A percentile compares a stretch with the other conserved stretches of the same genome.
Evolutionary conservation across 1,140 invertebrate species (phyloP).

Genomic region (Bombus balteatus): DNA sequence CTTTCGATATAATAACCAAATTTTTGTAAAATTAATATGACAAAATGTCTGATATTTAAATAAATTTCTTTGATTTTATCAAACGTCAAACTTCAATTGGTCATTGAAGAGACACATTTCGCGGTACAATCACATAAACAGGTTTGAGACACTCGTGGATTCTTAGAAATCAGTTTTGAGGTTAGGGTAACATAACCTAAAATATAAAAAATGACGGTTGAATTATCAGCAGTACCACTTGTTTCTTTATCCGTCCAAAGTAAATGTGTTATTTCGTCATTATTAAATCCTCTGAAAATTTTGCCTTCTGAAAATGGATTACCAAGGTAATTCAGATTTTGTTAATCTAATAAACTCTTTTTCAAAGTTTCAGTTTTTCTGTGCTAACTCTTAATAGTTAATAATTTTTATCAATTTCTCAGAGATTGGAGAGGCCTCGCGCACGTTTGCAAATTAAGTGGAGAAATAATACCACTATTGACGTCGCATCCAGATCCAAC

Average conservation of each 20-base stretch:
- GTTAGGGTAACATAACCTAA: neutral
- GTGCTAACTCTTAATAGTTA: neutral
- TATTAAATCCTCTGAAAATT: conserved; percentile 85
- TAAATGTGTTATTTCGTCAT: conserved; percentile 80
- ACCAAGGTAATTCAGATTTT: conserved; percentile 78
- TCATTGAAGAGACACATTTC: neutral
- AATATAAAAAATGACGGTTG: conserved; percentile 78
- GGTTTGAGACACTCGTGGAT: neutral
- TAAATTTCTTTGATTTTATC: neutral
- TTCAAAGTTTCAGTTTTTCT: neutral
- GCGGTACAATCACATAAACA: no score
- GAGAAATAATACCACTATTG: conserved; percentile 81
- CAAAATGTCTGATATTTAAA: neutral
- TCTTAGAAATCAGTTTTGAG: conserved; percentile 2
- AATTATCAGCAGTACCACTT: conserved; percentile 86
- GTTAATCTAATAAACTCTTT: neutral
- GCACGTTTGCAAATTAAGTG: conserved; percentile 81
- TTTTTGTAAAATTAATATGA: neutral
- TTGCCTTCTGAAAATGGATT: conserved; percentile 84
- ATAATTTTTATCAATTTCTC: neutral
- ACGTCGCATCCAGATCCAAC: conserved; percentile 82
- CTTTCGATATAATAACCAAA: neutral
- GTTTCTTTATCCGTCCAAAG: conserved; percentile 82
- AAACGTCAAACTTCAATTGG: neutral
- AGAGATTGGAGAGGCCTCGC: conserved; percentile 89